These are phyloP conservation scores for Araneus ventricosus DNA, from an alignment of 1,140 invertebrate genomes.

Conservation along the genomic window DNA sequence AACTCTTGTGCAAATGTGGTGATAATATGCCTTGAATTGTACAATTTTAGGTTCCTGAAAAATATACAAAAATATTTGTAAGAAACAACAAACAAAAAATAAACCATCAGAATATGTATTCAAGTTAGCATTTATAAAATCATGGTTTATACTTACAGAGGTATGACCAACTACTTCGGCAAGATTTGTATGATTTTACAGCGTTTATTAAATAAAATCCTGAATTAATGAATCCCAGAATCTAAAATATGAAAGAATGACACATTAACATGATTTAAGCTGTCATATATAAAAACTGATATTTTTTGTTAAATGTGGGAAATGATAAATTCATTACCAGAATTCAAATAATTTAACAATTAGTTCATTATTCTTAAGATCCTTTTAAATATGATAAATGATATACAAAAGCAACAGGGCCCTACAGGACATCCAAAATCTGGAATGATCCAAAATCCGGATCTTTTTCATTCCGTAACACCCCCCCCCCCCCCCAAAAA, in stretches of 20 bases:
- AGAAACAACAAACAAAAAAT: background rate
- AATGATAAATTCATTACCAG: background rate
- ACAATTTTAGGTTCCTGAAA: background rate
- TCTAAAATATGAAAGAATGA: constrained; percentile 8
- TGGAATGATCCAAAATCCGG: no score
- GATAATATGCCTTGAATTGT: background rate
- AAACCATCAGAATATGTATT: background rate
- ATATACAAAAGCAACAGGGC: no score
- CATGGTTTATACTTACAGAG: constrained; percentile 15
- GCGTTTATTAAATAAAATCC: constrained; percentile 53
- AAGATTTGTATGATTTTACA: constrained; percentile 38
- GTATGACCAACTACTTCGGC: constrained; percentile 60
- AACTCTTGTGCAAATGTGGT: background rate
- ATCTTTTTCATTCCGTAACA: no score
- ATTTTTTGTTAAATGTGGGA: background rate
- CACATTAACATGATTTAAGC: background rate
- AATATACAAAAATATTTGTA: background rate
- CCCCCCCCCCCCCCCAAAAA: no score
- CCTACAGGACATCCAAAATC: no score
- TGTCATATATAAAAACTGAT: background rate
- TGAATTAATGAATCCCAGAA: constrained; percentile 63
- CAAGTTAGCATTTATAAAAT: background rate
- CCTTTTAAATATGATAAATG: no score
- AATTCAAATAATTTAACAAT: background rate
- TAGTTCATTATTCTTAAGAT: no score